phyloP scores from a whole-genome alignment of 2,113 vertebrate species.

The Haemorhous mexicanus region DNA sequence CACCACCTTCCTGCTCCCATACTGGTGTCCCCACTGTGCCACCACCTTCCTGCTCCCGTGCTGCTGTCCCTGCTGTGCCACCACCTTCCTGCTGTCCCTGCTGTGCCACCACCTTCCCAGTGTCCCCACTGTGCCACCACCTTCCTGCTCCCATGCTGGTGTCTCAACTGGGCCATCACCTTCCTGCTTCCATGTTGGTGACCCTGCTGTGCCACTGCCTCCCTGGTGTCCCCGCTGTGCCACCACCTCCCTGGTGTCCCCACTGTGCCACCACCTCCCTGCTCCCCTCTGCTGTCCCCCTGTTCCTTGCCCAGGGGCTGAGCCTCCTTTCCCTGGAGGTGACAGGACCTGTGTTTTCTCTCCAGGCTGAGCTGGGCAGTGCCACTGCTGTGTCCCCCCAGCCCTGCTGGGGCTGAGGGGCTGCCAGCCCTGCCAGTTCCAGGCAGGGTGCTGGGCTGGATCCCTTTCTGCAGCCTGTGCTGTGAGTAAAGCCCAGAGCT shows the following conservation, averaged over 20 bases:
- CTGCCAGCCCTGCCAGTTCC: not conserved
- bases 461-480: not conserved
- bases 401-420: not conserved
- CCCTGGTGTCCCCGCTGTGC: not conserved
- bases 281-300: too few relatives aligned
- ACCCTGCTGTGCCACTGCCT: not conserved
- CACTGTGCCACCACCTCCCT: not conserved
- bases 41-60: too few relatives aligned
- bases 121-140: accelerated
- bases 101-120: not conserved
- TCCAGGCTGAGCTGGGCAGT: not conserved
- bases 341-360: not conserved
- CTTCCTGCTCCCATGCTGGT: not conserved
- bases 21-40: not conserved
- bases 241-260: not conserved
- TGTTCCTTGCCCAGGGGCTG: accelerated
- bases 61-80: too few relatives aligned
- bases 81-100: not conserved
- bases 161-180: not conserved
- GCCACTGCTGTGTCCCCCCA: not conserved
- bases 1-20: not conserved
- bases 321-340: accelerated
- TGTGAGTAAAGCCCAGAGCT: not conserved
- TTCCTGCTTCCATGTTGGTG: not conserved
- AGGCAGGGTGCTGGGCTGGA: not conserved